These are phyloP conservation scores for Apotomis turbidana DNA, from an alignment of 2,888 invertebrate species.

Conservation along the genomic window DNA sequence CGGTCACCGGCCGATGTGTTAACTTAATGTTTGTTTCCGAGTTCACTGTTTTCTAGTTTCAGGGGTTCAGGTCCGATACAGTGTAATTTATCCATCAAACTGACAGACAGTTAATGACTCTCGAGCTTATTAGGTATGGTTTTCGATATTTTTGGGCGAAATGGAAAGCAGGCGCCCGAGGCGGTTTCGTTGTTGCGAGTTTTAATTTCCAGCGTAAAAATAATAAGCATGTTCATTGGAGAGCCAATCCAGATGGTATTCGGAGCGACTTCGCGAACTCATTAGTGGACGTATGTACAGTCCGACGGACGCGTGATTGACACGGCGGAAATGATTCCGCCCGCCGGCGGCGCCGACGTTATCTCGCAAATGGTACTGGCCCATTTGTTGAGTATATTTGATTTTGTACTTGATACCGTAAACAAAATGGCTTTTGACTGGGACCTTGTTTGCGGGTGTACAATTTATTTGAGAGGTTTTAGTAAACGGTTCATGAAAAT, in stretches of 20 bases:
- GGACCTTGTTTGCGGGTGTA: constrained; percentile 19
- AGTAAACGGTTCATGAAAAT: neutral
- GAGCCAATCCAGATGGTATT: constrained; percentile 42
- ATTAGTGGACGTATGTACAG: constrained; percentile 71
- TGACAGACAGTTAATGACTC: too few relatives aligned
- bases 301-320: constrained; percentile 76
- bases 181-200: neutral
- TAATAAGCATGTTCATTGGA: constrained; percentile 11
- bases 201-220: neutral
- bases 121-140: too few relatives aligned
- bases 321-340: constrained; percentile 79
- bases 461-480: constrained; percentile 5
- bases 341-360: constrained; percentile 65
- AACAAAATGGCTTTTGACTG: constrained; percentile 49
- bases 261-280: constrained; percentile 65
- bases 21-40: neutral
- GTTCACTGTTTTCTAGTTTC: too few relatives aligned
- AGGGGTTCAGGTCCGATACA: too few relatives aligned
- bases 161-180: too few relatives aligned
- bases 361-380: constrained; percentile 68
- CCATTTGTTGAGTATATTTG: constrained; percentile 72
- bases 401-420: constrained; percentile 62
- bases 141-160: too few relatives aligned
- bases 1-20: constrained; percentile 68
- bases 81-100: too few relatives aligned